These are phyloP conservation scores for Teleopsis dalmanni DNA, from an alignment of 1,140 invertebrate genomes.

Conservation along the genomic window DNA sequence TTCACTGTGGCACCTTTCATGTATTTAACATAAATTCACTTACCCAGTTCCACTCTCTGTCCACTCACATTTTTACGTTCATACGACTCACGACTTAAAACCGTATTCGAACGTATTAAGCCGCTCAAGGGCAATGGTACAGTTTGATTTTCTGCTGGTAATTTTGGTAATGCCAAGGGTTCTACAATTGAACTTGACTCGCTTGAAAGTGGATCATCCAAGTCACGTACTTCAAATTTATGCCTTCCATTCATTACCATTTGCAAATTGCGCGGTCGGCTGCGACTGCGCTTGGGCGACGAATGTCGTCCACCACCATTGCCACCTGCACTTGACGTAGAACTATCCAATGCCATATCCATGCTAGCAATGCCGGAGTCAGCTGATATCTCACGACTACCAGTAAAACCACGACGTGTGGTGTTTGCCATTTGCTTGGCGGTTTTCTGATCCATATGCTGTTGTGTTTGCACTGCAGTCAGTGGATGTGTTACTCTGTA, in stretches of 20 bases:
- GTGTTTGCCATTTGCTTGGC: slow-evolving; percentile 66
- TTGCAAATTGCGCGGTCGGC: slow-evolving; percentile 49
- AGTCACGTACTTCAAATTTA: slow-evolving; percentile 55
- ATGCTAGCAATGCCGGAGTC: slow-evolving; percentile 58
- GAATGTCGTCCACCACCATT: slow-evolving; percentile 29
- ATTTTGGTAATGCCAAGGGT: slow-evolving; percentile 50
- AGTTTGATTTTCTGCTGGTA: slow-evolving; percentile 51
- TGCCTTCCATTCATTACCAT: slow-evolving; percentile 52
- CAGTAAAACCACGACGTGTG: slow-evolving; percentile 44
- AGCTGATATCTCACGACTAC: slow-evolving; percentile 47
- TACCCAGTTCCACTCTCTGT: too few relatives aligned
- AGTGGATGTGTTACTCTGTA: slow-evolving; percentile 10
- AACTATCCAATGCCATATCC: slow-evolving; percentile 43
- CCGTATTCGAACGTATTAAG: slow-evolving; percentile 37
- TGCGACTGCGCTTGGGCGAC: slow-evolving; percentile 36
- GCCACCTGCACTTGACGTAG: slow-evolving; percentile 15
- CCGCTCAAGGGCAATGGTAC: slow-evolving; percentile 35
- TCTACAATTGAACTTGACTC: slow-evolving; percentile 54
- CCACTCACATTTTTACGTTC: slow-evolving; percentile 13
- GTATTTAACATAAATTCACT: too few relatives aligned
- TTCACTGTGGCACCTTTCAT: too few relatives aligned
- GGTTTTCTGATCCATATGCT: slow-evolving; percentile 54
- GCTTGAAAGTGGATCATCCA: slow-evolving; percentile 51
- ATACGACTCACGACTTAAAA: slow-evolving; percentile 33
- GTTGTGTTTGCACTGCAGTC: background rate